Base-by-base conservation (phyloP, 2,113 vertebrate species). In the Arenaria interpres region DNA sequence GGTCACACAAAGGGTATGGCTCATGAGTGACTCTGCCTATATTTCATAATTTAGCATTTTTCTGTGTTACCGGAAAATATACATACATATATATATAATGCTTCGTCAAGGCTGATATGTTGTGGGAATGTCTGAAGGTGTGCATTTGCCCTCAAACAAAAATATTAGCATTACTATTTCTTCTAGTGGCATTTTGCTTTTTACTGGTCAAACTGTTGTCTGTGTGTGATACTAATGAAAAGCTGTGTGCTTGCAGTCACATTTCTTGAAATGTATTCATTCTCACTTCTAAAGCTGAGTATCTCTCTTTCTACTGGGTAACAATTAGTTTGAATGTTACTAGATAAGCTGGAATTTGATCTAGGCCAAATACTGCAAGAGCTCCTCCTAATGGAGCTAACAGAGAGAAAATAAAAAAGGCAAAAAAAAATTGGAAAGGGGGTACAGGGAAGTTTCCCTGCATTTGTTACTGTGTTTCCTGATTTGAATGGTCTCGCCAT, bases 301-400 rank as follows among this genome's bases (percentile, higher is more conserved):
- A 12, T 57, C 7, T 76, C 71, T 30, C 33, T 62, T 79, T 77
- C 30, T 85, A n/a, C 46, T 60, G 43, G 25, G 8, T 64, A 25
- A 66, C 43, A 17, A 63, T 83, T 74, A 85, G 35, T 93, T 89
- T 53, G 78, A 80, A 66, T 94, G 83, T 56, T 82, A 80, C 30
- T 62, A 74, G 82, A 43, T 72, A 91, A 85, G 71, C 30, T 6
- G 14, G 39, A 48, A 54, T 85, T 74, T 85, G 48, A 75, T 80
- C 46, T 18, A 90, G 88, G 96, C 96, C 98, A 98, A 98, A 96
- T 96, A 99, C 95, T 97, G 97, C 98, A 98, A 98, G 98, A 99
- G 97, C 98, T 98, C 98, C 99, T 99, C 98, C 99, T 99, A 98
- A 99, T 98, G 98, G 98, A 98, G 83, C 81, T 90, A 90, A 87